Evolutionary conservation across 2,113 vertebrate genomes (phyloP), one percentile per base, ranked within the genome.

Genomic region (Ctenodactylus gundi): DNA sequence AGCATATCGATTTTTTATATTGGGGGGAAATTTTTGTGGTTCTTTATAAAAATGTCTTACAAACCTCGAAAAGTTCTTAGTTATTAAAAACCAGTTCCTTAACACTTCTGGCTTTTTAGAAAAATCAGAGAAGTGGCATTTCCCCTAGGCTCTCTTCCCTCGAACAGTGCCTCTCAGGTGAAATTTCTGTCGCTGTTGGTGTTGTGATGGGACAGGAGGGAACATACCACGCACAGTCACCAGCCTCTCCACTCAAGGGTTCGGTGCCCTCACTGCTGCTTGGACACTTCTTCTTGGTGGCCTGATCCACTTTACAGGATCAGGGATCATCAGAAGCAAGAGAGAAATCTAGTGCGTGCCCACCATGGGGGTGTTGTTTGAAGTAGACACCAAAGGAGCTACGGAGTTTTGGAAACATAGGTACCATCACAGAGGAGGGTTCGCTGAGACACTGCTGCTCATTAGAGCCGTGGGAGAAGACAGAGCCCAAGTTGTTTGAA

Each of bases 381-480:
- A 70, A 86, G 57, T 31, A n/a, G 53, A 77, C 21, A 17, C 55
- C 58, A 39, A 41, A 34, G 8, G 20, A 49, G 17, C 8, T 27
- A 8, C 6, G 23, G 75, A 39, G 7, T 77, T 76, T 86, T 17
- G 51, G 55, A 51, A 72, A 21, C 84, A 80, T 64, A 78, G 55
- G 51, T 77, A 14, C 49, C 17, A 3, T 55, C 60, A 15, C 55
- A 8, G 4, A 31, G 31, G 53, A 13, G 55, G 4, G 4, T 5
- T 3, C 18, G 49, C 17, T 17, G 34, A 55, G 21, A 11, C 3
- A n/a, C 20, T 23, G 17, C 21, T 21, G 11, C 39, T 4, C 10
- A 15, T 53, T 5, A 11, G 49, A 36, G 46, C 0, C 14, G 0
- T 29, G 2, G 7, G 13, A 7, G 36, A 49, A 20, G 11, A 1